These are phyloP conservation scores for Antheraea assamensis DNA, from an alignment of 2,888 invertebrate species.

Conservation along the genomic window DNA sequence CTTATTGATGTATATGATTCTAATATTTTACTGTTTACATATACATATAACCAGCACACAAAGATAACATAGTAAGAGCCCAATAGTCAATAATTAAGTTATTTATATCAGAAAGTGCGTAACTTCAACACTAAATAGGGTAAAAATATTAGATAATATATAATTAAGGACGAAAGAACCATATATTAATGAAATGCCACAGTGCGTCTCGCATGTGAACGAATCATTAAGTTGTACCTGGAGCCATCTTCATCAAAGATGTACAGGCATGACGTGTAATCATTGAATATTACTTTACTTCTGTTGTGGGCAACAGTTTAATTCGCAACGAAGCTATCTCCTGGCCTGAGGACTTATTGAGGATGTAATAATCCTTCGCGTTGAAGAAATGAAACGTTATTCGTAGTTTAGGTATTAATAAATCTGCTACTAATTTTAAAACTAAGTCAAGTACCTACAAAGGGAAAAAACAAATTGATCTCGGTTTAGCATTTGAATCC, in stretches of 20 bases:
- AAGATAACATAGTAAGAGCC: slow-evolving; percentile 3
- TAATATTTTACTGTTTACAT: neutral
- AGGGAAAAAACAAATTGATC: neutral
- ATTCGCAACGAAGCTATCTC: neutral
- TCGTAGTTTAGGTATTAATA: neutral
- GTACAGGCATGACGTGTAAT: slow-evolving; percentile 12
- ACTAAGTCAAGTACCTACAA: neutral
- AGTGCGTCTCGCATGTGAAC: slow-evolving; percentile 12
- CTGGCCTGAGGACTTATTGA: neutral
- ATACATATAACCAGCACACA: neutral
- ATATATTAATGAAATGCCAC: slow-evolving; percentile 21
- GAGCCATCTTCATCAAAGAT: slow-evolving; percentile 13
- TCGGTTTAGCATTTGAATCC: too few relatives aligned
- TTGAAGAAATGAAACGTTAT: neutral
- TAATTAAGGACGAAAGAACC: slow-evolving; percentile 18
- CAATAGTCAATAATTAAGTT: slow-evolving; percentile 3
- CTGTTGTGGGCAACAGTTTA: neutral
- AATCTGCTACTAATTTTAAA: neutral
- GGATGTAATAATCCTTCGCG: neutral
- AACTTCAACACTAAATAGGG: slow-evolving; percentile 10
- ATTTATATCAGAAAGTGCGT: slow-evolving; percentile 6
- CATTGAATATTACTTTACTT: slow-evolving; percentile 9
- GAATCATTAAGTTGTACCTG: neutral
- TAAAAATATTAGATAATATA: slow-evolving; percentile 17
- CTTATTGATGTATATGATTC: too few relatives aligned